Evolutionary conservation across 2,888 invertebrate species (phyloP).

Genomic region (Drosophila pseudotakahashii): DNA sequence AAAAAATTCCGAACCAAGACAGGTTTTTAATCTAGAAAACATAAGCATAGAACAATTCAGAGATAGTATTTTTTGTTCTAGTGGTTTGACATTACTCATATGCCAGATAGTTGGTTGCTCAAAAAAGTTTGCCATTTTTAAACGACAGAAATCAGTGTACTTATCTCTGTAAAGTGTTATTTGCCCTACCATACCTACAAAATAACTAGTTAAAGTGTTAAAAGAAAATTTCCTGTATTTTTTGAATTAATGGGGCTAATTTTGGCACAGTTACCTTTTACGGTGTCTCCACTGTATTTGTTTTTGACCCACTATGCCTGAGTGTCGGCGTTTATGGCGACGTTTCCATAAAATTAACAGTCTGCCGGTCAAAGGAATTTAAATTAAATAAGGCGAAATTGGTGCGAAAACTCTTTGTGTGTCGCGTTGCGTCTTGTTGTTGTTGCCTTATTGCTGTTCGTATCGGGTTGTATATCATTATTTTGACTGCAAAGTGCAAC

Average conservation of each 20-base stretch:
- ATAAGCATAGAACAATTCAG: too few species aligned
- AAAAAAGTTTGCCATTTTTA: not conserved
- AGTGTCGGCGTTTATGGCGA: conserved; percentile 23
- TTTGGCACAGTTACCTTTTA: too few species aligned
- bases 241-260: too few species aligned
- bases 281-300: not conserved
- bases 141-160: too few species aligned
- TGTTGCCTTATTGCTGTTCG: conserved; percentile 4
- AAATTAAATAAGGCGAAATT: conserved; percentile 62
- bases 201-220: not conserved
- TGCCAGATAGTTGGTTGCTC: not conserved
- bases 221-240: not conserved
- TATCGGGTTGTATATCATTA: conserved; percentile 17
- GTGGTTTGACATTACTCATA: not conserved
- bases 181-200: too few species aligned
- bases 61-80: not conserved
- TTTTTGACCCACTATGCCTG: conserved; percentile 14
- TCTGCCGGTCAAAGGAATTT: conserved; percentile 58
- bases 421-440: conserved; percentile 28
- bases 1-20: too few species aligned
- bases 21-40: too few species aligned
- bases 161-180: too few species aligned
- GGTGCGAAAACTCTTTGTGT: conserved; percentile 52
- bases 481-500: conserved; percentile 54
- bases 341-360: conserved; percentile 36